Conservation (phyloP, 2,888 invertebrate species). For the Agrochola circellaris region DNA sequence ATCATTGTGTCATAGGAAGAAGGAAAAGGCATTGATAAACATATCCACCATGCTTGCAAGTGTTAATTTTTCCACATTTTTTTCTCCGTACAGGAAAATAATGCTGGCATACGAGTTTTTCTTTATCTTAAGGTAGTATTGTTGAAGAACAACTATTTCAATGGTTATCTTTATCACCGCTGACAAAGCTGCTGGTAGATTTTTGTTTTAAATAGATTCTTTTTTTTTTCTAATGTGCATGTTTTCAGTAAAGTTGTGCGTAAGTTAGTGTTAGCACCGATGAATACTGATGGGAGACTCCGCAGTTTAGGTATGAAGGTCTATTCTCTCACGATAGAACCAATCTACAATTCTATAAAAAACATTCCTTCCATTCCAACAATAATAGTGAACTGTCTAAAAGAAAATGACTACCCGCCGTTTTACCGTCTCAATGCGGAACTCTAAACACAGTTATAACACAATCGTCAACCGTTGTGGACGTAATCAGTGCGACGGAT, state of each 20-base stretch:
- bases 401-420: constrained; percentile 43
- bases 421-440: constrained; percentile 62
- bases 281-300: too few relatives aligned
- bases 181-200: background rate
- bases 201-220: background rate
- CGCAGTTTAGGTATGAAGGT: too few relatives aligned
- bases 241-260: too few relatives aligned
- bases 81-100: background rate
- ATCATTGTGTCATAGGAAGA: background rate
- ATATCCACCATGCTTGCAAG: background rate
- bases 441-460: constrained; percentile 64
- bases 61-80: background rate
- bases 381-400: constrained; percentile 12
- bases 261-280: background rate
- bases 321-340: background rate
- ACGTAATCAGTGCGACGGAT: constrained; percentile 70
- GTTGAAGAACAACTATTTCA: background rate
- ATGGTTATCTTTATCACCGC: background rate
- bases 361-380: constrained; percentile 39
- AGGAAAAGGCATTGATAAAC: background rate
- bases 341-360: constrained; percentile 16
- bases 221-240: too few relatives aligned
- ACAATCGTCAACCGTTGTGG: constrained; percentile 66
- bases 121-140: background rate
- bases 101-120: background rate